phyloP scores from a whole-genome alignment of 2,113 vertebrate genomes.

The Arothron firmamentum region DNA sequence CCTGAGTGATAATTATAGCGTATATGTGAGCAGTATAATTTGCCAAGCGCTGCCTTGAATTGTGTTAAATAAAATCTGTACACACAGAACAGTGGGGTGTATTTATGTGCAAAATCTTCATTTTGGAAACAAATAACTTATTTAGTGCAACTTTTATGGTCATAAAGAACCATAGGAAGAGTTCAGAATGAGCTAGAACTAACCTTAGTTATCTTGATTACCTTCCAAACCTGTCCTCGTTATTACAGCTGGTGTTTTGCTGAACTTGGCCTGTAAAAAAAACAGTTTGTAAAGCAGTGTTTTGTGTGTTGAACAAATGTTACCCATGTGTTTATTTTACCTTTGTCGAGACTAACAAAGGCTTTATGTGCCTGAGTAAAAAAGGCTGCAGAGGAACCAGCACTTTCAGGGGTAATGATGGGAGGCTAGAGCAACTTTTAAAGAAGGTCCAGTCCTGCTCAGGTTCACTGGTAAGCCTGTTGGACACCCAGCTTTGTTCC shows the following conservation, averaged over 20 bases:
- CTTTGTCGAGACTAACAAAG: constrained; percentile 68
- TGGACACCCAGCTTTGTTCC: constrained; percentile 78
- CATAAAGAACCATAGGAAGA: no score
- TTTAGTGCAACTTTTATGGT: no score
- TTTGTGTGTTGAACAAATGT: constrained; percentile 64
- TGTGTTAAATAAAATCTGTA: no score
- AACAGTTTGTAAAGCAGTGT: constrained; percentile 30
- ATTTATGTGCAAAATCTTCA: no score
- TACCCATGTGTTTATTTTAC: constrained; percentile 74
- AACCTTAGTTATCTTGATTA: no score
- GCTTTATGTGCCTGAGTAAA: constrained; percentile 49
- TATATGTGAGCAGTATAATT: no score
- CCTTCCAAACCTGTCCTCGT: no score
- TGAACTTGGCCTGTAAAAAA: constrained; percentile 14
- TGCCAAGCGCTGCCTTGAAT: no score
- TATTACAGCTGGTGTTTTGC: no score
- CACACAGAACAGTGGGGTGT: no score
- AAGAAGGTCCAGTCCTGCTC: constrained; percentile 64
- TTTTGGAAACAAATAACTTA: no score
- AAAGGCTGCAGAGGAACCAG: constrained; percentile 54
- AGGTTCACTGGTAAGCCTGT: constrained; percentile 75
- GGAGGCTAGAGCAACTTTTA: constrained; percentile 64
- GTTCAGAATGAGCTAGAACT: no score
- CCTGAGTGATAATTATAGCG: constrained; percentile 7
- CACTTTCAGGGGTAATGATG: constrained; percentile 55